Base-by-base conservation (phyloP, 2,888 invertebrate genomes). In the Eupithecia centaureata region DNA sequence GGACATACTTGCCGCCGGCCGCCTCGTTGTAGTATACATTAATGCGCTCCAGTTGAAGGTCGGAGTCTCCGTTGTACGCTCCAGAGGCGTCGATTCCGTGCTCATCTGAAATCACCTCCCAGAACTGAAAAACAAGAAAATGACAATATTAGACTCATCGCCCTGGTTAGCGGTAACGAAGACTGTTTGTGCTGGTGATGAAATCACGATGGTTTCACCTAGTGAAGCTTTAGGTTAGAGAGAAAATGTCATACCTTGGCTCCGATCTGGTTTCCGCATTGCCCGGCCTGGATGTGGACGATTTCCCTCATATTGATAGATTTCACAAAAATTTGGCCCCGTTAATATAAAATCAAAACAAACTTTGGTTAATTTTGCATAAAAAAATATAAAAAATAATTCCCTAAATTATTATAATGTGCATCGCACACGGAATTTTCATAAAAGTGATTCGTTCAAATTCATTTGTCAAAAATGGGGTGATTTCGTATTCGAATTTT, bases 21-120 rank as follows among this genome's bases (percentile, higher is more conserved):
- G 95, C 96, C 83, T 96, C 96, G 80, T 96, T 96, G 92, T 95
- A 96, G 86, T 96, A 96, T 25, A 96, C 96, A 80, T 95, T 95
- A 80, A 96, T 96, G 72, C 96, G 93, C 86, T 96, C 96, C 60
- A 96, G 87, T 82, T 96, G 96, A 15, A 96, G 93, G 78, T 96
- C 95, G 5, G 95, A 95, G 84, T 96, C 95, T 12, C 96, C 96
- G 76, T 94, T 93, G 85, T 95, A 96, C 18, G 83, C 82, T 42
- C 91, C 91, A 32, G 84, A 85, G 10, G 89, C 79, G 73, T 90
- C 90, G 71, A 91, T 90, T 56, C 90, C 90, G 65, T 90, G 90
- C 76, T 90, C 90, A 56, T 90, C 90, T 22, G 89, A 89, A 42
- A 90, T 89, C 32, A 90, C 90, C 77, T 90, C 90, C 90, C 90